These are phyloP conservation scores for Pheosia gnoma DNA, from an alignment of 2,888 invertebrate species.

Conservation along the genomic window DNA sequence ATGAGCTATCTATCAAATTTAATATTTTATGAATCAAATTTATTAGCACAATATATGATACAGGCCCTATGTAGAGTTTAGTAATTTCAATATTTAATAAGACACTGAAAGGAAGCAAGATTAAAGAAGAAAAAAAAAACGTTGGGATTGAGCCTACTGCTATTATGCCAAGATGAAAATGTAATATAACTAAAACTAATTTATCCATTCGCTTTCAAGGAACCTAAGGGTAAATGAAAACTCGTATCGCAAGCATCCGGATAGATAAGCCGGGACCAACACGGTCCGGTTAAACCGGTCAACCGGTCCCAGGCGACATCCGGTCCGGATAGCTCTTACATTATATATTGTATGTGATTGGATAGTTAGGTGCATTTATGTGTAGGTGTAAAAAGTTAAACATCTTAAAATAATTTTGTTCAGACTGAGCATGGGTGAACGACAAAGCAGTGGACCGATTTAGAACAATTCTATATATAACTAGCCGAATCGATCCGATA, in stretches of 20 bases:
- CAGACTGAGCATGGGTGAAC: too few relatives aligned
- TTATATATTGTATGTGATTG: neutral
- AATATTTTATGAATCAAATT: too few relatives aligned
- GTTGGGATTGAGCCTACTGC: too few relatives aligned
- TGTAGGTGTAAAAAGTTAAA: neutral
- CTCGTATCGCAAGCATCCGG: conserved; percentile 4
- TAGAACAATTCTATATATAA: too few relatives aligned
- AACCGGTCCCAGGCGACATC: conserved; percentile 12
- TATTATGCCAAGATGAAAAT: neutral
- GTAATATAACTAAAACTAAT: neutral
- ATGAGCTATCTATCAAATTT: too few relatives aligned
- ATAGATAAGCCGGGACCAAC: conserved; percentile 9
- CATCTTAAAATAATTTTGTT: neutral
- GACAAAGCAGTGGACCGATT: too few relatives aligned
- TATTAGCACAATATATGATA: too few relatives aligned
- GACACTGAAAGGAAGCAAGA: too few relatives aligned
- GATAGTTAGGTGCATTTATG: neutral
- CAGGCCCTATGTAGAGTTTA: too few relatives aligned
- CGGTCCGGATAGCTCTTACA: neutral
- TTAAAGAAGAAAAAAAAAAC: too few relatives aligned
- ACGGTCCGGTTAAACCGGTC: conserved; percentile 10
- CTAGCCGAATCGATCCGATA: too few relatives aligned
- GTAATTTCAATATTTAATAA: too few relatives aligned
- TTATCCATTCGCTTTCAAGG: conserved; percentile 8
- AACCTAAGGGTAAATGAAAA: conserved; percentile 8